phyloP scores from a whole-genome alignment of 2,888 invertebrate genomes.

The Athrips mouffetella region DNA sequence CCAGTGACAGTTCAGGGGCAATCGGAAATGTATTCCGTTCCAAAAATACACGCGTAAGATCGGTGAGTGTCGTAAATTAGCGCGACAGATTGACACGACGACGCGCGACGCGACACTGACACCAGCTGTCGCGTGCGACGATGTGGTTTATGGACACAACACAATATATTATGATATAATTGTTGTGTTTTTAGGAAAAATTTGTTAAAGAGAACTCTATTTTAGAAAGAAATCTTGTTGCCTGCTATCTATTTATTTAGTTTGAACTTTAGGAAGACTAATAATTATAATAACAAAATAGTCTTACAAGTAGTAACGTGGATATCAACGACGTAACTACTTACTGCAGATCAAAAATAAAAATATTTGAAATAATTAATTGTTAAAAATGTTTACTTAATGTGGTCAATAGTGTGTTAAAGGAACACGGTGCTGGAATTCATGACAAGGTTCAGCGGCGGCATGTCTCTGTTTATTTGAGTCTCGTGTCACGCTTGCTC shows the following conservation, averaged over 20 bases:
- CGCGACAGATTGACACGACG: conserved; percentile 46
- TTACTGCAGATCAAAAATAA: too few species aligned
- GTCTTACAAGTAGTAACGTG: too few species aligned
- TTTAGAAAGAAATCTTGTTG: too few species aligned
- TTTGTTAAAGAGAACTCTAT: too few species aligned
- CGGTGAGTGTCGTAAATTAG: conserved; percentile 41
- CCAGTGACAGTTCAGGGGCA: conserved; percentile 17
- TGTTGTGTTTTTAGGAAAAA: too few species aligned
- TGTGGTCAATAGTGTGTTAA: too few species aligned
- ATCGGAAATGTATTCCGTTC: conserved; percentile 30
- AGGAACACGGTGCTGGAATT: neutral
- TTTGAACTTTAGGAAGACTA: too few species aligned
- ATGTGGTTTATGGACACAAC: neutral
- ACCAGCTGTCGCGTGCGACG: conserved; percentile 22
- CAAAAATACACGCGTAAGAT: conserved; percentile 30
- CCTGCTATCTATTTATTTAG: too few species aligned
- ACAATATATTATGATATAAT: conserved; percentile 30
- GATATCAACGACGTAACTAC: too few species aligned
- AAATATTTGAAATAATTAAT: too few species aligned
- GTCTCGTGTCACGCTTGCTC: neutral
- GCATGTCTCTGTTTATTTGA: conserved; percentile 10
- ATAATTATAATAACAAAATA: too few species aligned
- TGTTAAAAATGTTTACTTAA: too few species aligned
- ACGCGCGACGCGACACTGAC: conserved; percentile 32
- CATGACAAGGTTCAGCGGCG: neutral